Evolutionary conservation across 2,797 vertebrate genomes (phyloP).

Genomic region (Menidia menidia): DNA sequence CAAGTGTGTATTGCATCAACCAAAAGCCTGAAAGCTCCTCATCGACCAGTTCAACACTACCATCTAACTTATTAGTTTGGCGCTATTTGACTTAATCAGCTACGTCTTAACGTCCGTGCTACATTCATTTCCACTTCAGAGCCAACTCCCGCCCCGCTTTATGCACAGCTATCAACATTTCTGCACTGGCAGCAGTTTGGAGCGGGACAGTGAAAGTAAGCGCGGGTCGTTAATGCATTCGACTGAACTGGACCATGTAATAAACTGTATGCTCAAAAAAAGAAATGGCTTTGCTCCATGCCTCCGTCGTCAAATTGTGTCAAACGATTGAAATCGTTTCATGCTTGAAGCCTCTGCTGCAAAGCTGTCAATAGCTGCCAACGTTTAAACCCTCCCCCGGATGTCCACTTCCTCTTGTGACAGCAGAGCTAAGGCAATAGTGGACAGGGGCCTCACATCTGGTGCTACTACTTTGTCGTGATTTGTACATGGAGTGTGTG

Average conservation of each 20-base stretch:
- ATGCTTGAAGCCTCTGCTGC: constrained; percentile 17
- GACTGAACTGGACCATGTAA: constrained; percentile 50
- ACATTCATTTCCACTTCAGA: constrained; percentile 23
- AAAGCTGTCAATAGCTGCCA: constrained; percentile 10
- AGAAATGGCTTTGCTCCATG: constrained; percentile 49
- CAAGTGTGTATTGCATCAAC: constrained; percentile 12
- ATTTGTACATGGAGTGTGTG: not conserved
- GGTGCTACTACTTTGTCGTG: not conserved
- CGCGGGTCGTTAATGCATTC: constrained; percentile 25
- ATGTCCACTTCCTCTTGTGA: not conserved
- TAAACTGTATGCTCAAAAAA: constrained; percentile 42
- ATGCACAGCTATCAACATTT: not conserved
- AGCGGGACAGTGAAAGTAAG: constrained; percentile 17
- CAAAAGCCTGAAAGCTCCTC: constrained; percentile 10
- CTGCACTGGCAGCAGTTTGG: constrained; percentile 22
- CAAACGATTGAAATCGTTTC: constrained; percentile 16
- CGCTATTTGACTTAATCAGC: constrained; percentile 1
- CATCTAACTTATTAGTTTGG: not conserved
- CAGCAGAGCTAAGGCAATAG: constrained; percentile 6
- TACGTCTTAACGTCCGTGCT: constrained; percentile 22
- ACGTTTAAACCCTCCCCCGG: constrained; percentile 12
- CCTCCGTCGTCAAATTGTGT: constrained; percentile 23
- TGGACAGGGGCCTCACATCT: not conserved
- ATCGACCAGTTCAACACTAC: not conserved
- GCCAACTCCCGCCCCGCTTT: not conserved